These are phyloP conservation scores for Poeciliopsis occidentalis DNA, from an alignment of 2,113 vertebrate species.

Conservation along the genomic window DNA sequence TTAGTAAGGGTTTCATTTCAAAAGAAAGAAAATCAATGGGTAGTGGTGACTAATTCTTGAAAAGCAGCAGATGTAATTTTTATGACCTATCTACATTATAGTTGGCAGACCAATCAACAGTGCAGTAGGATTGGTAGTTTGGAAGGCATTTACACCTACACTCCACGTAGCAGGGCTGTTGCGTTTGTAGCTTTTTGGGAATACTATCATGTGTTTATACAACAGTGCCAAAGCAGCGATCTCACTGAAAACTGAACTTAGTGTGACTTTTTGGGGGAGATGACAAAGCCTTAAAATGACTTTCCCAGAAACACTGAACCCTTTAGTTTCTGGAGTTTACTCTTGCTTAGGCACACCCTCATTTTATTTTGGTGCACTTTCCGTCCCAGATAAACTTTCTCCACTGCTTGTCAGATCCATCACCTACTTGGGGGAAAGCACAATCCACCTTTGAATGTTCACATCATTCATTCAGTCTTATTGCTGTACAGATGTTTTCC, in stretches of 20 bases:
- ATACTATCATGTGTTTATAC: constrained; percentile 12
- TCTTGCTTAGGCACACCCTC: constrained; percentile 13
- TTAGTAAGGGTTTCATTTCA: too few species aligned
- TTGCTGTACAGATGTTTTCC: constrained; percentile 53
- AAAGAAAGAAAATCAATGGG: too few species aligned
- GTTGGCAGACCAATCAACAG: background rate
- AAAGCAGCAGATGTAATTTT: background rate
- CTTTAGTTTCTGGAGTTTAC: constrained; percentile 9
- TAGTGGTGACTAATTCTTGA: background rate
- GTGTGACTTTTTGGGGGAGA: background rate
- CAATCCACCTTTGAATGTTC: constrained; percentile 15
- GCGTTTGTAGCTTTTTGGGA: constrained; percentile 5
- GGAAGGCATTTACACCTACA: background rate
- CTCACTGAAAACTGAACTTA: constrained; percentile 25
- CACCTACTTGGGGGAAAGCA: background rate
- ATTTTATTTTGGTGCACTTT: background rate
- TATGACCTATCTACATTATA: background rate
- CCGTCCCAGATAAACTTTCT: background rate
- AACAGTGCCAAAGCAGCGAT: background rate
- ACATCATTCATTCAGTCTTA: constrained; percentile 12
- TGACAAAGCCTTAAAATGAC: constrained; percentile 8
- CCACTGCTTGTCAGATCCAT: background rate
- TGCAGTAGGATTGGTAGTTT: background rate
- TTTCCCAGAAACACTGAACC: constrained; percentile 23
- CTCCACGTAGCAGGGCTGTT: background rate